A percentile compares a stretch with the other conserved stretches of the same genome.
These are phyloP conservation scores for Aphis gossypii DNA, from an alignment of 1,140 invertebrate species.

Conservation along the genomic window DNA sequence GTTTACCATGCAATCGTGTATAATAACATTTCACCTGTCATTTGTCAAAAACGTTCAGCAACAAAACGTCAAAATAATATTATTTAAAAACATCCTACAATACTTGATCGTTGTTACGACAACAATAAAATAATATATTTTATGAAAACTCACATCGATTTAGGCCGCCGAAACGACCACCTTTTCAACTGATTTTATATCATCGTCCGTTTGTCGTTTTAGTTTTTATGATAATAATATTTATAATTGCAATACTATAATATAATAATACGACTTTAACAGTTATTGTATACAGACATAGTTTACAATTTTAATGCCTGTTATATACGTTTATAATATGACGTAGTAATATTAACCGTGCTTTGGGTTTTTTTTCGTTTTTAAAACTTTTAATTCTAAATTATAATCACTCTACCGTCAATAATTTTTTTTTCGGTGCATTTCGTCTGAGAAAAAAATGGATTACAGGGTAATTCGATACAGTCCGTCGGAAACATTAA, in stretches of 20 bases:
- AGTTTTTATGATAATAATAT: not conserved
- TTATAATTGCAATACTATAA: not conserved
- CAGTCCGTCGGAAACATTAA: conserved; percentile 8
- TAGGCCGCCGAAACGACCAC: not conserved
- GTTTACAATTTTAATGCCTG: too few species aligned
- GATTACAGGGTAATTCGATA: conserved; percentile 48
- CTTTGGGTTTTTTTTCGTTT: not conserved
- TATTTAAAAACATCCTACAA: not conserved
- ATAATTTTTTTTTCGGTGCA: not conserved
- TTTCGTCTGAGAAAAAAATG: not conserved
- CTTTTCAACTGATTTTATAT: too few species aligned
- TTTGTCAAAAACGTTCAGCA: not conserved
- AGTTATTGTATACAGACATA: too few species aligned
- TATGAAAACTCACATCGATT: not conserved
- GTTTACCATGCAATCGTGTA: not conserved
- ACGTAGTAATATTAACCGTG: too few species aligned
- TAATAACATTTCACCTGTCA: not conserved
- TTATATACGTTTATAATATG: too few species aligned
- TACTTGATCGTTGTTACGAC: not conserved
- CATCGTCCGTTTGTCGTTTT: not conserved
- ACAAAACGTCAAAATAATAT: not conserved
- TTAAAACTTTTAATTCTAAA: not conserved
- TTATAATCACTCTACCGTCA: not conserved
- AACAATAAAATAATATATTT: not conserved
- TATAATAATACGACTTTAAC: not conserved